phyloP scores from a whole-genome alignment of 53 echinoderm and acorn worm species.

The Zoroaster sp. region DNA sequence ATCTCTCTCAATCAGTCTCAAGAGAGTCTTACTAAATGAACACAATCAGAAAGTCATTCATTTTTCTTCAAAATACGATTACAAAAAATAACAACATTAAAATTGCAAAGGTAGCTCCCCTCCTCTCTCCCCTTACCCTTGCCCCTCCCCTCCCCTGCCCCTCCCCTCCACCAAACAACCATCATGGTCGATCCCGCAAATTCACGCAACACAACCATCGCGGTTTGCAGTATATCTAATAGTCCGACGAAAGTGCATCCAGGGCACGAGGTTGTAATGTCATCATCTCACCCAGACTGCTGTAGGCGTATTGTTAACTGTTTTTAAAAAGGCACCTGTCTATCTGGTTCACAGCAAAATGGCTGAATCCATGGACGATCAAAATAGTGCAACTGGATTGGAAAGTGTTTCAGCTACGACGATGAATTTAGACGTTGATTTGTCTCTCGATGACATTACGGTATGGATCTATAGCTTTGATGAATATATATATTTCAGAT shows the following conservation, averaged over 20 bases:
- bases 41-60: no score
- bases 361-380: background rate
- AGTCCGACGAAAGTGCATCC: background rate
- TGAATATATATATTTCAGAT: no score
- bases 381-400: background rate
- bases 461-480: background rate
- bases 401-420: background rate
- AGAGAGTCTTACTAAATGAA: no score
- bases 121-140: no score
- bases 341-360: background rate
- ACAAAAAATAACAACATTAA: no score
- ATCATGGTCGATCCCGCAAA: background rate
- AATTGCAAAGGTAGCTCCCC: no score
- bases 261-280: background rate
- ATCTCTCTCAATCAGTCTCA: no score
- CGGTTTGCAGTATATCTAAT: no score
- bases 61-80: no score
- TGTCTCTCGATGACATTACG: constrained; percentile 59
- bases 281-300: background rate
- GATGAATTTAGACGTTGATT: constrained; percentile 40
- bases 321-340: background rate
- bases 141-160: background rate
- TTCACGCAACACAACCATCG: background rate
- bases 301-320: background rate
- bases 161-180: background rate